Evolutionary conservation across 2,113 vertebrate species (phyloP), one percentile per base, ranked within the genome.

Genomic region (Psilopsiagon aymara): DNA sequence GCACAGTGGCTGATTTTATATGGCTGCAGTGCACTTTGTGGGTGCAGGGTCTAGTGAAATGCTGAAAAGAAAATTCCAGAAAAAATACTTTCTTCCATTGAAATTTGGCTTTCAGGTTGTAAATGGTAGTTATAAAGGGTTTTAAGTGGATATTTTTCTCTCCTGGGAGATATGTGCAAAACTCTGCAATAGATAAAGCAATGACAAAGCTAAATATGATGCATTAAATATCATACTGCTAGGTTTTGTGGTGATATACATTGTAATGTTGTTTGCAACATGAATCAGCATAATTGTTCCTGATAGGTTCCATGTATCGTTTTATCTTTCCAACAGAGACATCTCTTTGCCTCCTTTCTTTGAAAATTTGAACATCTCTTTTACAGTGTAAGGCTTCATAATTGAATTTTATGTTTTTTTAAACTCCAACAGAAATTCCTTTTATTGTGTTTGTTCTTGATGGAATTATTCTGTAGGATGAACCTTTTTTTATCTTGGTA

Each of bases 281-380:
- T 87, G 91, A 94, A 92, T 91, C 77, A 94, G 51, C 60, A 75
- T 95, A 90, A 93, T 80, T 77, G 25, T 59, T 95, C 39, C 82
- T 89, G 83, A 64, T 63, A 63, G 33, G 43, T 47, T 94, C n/a
- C 80, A 95, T 78, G 44, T 87, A 93, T 79, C 53, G 28, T 91
- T 95, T 95, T 95, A 57, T 75, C 44, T 95, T 95, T 73, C 64
- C 69, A 80, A 62, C 23, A 90, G 25, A 88, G 35, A 75, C 51
- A 71, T 67, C 39, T 85, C 41, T 82, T 86, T 74, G 46, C 44
- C 86, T 86, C 35, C 86, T 90, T 83, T 20, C 43, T 86, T 68
- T 59, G 49, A 63, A 76, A 91, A 88, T 66, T 2, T 87, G 39
- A 77, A n/a, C 8, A 1, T 79, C 81, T 82, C 52, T 77, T 71